Percentiles rank a stretch among this genome's conserved stretches.
Conservation (phyloP, 2,113 vertebrate species). For the Rynchops niger region DNA sequence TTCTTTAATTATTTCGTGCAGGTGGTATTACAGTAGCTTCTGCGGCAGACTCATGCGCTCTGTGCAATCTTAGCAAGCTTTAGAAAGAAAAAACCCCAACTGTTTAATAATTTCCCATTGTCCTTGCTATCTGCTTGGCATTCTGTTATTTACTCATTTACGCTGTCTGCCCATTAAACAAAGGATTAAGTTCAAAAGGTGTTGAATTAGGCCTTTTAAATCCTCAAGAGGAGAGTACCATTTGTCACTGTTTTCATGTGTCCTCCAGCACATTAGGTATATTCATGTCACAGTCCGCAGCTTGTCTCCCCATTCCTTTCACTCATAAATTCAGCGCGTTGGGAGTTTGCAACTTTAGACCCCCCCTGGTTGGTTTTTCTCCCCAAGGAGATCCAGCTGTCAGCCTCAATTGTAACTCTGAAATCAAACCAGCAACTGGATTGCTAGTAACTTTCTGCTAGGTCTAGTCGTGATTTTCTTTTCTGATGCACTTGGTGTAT, state of each 20-base stretch:
- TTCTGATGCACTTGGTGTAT: not conserved
- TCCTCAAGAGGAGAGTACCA: not conserved
- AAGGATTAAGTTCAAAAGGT: not conserved
- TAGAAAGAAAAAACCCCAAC: not conserved
- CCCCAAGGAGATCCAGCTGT: not conserved
- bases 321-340: not conserved
- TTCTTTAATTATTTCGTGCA: not conserved
- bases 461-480: fast-evolving
- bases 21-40: not conserved
- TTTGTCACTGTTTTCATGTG: not conserved
- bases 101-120: not conserved
- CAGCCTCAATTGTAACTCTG: not conserved
- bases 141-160: not conserved
- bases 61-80: not conserved
- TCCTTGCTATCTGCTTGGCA: not conserved
- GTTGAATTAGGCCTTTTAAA: not conserved
- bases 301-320: not conserved
- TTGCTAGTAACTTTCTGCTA: not conserved
- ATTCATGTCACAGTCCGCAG: not conserved
- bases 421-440: not conserved
- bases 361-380: not conserved
- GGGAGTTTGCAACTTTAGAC: not conserved
- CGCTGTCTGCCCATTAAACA: not conserved
- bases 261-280: not conserved
- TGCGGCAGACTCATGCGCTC: not conserved